A percentile compares a stretch with the other conserved stretches of the same genome.
phyloP scores from a whole-genome alignment of 53 echinoderm and acorn worm species.

The Glandiceps talaboti region DNA sequence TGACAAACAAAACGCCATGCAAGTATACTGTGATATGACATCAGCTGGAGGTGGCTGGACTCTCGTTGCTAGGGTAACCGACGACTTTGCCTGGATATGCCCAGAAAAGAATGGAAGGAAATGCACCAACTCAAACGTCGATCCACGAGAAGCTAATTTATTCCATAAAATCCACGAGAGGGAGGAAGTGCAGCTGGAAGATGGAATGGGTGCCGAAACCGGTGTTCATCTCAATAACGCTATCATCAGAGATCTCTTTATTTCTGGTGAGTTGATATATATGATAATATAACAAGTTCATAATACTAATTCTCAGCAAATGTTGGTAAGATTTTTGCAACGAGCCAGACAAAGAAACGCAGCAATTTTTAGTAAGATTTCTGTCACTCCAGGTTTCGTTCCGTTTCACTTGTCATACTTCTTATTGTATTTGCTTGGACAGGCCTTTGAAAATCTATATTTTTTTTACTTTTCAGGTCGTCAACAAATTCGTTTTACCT shows the following conservation, averaged over 20 bases:
- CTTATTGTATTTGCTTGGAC: too few species aligned
- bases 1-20: constrained; percentile 25
- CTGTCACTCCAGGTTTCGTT: too few species aligned
- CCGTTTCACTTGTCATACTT: too few species aligned
- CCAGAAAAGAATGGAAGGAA: constrained; percentile 16
- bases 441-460: too few species aligned
- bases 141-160: constrained; percentile 24
- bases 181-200: constrained; percentile 12
- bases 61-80: constrained; percentile 32
- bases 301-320: too few species aligned
- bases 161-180: constrained; percentile 31
- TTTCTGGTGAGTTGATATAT: constrained; percentile 17
- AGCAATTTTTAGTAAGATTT: too few species aligned
- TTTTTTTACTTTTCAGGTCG: not conserved
- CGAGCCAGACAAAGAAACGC: too few species aligned
- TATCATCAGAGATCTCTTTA: constrained; percentile 22
- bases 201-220: constrained; percentile 15
- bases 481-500: constrained; percentile 31
- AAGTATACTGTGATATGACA: constrained; percentile 36
- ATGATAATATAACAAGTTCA: too few species aligned
- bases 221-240: constrained; percentile 28
- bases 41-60: constrained; percentile 40
- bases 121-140: constrained; percentile 19
- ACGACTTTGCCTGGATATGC: constrained; percentile 34
- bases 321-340: too few species aligned